phyloP scores from a whole-genome alignment of 2,888 invertebrate species.

The Rhingia rostrata region DNA sequence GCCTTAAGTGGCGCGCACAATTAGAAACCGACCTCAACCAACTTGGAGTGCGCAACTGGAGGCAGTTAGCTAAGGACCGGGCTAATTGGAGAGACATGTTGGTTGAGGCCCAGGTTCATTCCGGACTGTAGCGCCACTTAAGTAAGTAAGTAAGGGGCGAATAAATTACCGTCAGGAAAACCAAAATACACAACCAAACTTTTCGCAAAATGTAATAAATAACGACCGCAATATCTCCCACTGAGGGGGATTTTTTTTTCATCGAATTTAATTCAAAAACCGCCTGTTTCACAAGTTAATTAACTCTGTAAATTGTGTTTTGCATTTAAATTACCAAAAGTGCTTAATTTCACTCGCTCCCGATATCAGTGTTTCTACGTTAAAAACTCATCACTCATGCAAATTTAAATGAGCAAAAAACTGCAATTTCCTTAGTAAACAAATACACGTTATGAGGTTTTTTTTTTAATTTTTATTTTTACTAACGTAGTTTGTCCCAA shows the following conservation, averaged over 20 bases:
- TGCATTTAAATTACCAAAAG: slow-evolving; percentile 2
- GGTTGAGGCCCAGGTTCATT: too few relatives aligned
- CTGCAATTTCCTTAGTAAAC: slow-evolving; percentile 28
- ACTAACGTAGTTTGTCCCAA: neutral
- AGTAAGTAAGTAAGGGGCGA: too few relatives aligned
- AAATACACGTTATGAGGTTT: slow-evolving; percentile 17
- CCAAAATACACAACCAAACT: too few relatives aligned
- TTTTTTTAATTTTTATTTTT: slow-evolving; percentile 16
- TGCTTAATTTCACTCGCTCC: slow-evolving; percentile 11
- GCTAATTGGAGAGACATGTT: too few relatives aligned
- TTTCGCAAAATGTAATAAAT: slow-evolving; percentile 41
- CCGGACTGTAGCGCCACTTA: too few relatives aligned
- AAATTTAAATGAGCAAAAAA: neutral
- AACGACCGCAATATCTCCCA: neutral
- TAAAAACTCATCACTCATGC: slow-evolving; percentile 29
- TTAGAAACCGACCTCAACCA: too few relatives aligned
- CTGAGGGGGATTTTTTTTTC: neutral
- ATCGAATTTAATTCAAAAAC: neutral
- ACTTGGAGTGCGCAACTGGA: too few relatives aligned
- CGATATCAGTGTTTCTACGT: neutral
- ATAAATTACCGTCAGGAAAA: too few relatives aligned
- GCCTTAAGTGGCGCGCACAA: too few relatives aligned
- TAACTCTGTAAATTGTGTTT: slow-evolving; percentile 19
- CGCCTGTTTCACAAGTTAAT: slow-evolving; percentile 4
- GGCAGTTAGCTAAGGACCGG: too few relatives aligned